Evolutionary conservation across 1,140 invertebrate species (phyloP).

Genomic region (Antheraea pernyi): DNA sequence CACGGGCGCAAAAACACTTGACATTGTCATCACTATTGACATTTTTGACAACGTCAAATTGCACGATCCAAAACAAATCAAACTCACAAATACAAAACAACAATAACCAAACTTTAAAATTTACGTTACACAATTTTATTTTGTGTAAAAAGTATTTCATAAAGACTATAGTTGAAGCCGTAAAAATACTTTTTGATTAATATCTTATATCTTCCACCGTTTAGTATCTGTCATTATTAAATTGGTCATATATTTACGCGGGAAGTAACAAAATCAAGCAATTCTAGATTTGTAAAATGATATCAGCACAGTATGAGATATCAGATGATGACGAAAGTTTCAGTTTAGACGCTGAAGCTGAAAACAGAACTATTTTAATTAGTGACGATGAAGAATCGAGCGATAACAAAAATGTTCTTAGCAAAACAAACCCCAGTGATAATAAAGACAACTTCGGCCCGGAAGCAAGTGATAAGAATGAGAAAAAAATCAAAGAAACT

Average conservation of each 20-base stretch:
- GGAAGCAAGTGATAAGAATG: not conserved
- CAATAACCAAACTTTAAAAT: not conserved
- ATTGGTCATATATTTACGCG: not conserved
- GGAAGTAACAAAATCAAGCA: not conserved
- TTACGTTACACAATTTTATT: not conserved
- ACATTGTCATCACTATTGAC: not conserved
- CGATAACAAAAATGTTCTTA: conserved; percentile 16
- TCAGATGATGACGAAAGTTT: conserved; percentile 52
- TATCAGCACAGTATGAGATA: conserved; percentile 26
- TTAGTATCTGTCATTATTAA: not conserved
- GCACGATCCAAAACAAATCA: conserved; percentile 14
- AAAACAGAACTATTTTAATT: conserved; percentile 16
- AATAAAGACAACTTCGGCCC: not conserved
- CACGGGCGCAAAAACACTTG: no score
- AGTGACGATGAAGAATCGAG: conserved; percentile 31
- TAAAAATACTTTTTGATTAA: no score
- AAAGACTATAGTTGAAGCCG: no score
- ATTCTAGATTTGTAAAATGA: not conserved
- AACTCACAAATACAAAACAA: not conserved
- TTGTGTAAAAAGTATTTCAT: no score
- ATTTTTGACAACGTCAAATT: conserved; percentile 8
- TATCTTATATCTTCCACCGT: not conserved
- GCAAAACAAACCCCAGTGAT: not conserved
- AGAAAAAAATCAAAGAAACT: not conserved
- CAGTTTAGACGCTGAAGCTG: conserved; percentile 32